Evolutionary conservation across 2,888 invertebrate species (phyloP).

Genomic region (Saturnia japonica): DNA sequence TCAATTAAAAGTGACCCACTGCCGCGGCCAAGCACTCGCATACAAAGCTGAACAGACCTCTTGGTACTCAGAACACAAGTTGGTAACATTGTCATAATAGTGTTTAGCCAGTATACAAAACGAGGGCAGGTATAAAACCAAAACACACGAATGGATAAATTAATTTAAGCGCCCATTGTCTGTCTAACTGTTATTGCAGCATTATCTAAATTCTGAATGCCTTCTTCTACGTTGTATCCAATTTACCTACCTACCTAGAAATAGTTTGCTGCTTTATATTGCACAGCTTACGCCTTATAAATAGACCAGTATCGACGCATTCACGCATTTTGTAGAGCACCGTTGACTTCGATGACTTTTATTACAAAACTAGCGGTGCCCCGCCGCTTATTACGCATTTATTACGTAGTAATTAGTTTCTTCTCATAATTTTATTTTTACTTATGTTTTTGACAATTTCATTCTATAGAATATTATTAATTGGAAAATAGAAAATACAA

Average conservation of each 20-base stretch:
- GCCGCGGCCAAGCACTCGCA: conserved; percentile 43
- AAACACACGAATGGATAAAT: conserved; percentile 38
- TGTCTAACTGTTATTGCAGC: conserved; percentile 45
- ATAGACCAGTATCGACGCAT: conserved; percentile 33
- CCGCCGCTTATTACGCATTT: too few species aligned
- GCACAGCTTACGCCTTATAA: conserved; percentile 30
- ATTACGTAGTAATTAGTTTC: too few species aligned
- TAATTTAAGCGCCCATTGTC: conserved; percentile 44
- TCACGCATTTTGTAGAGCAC: conserved; percentile 34
- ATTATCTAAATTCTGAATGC: conserved; percentile 28
- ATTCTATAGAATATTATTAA: too few species aligned
- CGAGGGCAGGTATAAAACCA: conserved; percentile 35
- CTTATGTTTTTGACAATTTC: too few species aligned
- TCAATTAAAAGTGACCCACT: conserved; percentile 79
- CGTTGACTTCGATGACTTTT: conserved; percentile 19
- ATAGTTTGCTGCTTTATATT: conserved; percentile 24
- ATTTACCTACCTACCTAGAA: conserved; percentile 19
- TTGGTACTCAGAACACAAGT: conserved; percentile 39
- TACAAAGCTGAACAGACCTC: conserved; percentile 53
- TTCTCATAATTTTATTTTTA: too few species aligned
- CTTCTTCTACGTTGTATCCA: conserved; percentile 30
- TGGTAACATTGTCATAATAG: conserved; percentile 44
- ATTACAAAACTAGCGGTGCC: not conserved
- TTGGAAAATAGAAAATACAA: too few species aligned
- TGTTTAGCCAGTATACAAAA: conserved; percentile 34